These are phyloP conservation scores for Zoanthus sociatus DNA, from an alignment of 92 coral and sea anemone species.

Conservation along the genomic window DNA sequence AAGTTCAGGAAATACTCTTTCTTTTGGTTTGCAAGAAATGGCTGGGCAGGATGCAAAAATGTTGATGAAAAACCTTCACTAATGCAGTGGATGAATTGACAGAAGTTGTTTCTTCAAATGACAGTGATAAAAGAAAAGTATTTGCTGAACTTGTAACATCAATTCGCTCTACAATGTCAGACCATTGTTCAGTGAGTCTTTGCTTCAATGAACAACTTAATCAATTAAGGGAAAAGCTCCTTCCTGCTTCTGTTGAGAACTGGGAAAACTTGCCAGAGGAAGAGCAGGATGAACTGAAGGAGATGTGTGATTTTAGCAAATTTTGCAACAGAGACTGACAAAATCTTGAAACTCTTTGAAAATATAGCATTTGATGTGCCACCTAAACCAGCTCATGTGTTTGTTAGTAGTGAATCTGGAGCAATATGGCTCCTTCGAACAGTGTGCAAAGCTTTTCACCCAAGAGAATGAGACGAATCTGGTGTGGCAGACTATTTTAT, in stretches of 20 bases:
- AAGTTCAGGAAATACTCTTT: background rate
- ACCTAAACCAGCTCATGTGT: conserved; percentile 24
- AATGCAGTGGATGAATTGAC: background rate
- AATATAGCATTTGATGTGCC: conserved; percentile 40
- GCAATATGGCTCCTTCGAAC: conserved; percentile 13
- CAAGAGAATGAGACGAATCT: conserved; percentile 8
- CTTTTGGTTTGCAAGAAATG: conserved; percentile 1
- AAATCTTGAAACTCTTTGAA: conserved; percentile 46
- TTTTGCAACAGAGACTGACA: conserved; percentile 11
- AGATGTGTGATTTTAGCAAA: background rate
- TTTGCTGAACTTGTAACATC: conserved; percentile 18
- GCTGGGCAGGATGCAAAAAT: background rate
- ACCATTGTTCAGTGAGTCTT: conserved; percentile 8
- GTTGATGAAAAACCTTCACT: background rate
- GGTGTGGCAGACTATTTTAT: conserved; percentile 38
- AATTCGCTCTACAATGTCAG: conserved; percentile 15
- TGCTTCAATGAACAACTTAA: conserved; percentile 29
- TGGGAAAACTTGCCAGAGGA: background rate
- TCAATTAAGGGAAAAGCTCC: conserved; percentile 17
- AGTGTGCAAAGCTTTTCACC: background rate
- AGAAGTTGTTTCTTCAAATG: background rate
- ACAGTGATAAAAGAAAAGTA: background rate
- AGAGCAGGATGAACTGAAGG: conserved; percentile 16
- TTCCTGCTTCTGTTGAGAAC: background rate
- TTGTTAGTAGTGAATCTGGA: conserved; percentile 39